Percentiles rank a stretch among this genome's conserved stretches.
Conservation (phyloP, 2,797 vertebrate genomes). For the Setipinna tenuifilis region DNA sequence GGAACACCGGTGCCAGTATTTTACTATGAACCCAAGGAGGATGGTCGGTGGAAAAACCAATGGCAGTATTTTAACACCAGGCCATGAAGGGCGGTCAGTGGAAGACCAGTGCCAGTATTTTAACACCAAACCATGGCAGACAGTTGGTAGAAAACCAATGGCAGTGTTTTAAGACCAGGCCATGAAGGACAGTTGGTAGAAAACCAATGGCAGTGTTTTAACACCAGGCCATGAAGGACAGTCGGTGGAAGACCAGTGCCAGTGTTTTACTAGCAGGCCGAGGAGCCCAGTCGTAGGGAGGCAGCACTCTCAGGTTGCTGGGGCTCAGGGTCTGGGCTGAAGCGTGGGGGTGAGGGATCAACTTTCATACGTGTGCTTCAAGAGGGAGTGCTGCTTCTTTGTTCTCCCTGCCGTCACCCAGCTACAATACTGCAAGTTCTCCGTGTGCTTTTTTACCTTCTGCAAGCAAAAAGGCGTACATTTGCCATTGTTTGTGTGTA, state of each 20-base stretch:
- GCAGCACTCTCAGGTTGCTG: constrained; percentile 65
- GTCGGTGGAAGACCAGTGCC: constrained; percentile 54
- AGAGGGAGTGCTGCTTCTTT: constrained; percentile 69
- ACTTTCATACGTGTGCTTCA: constrained; percentile 71
- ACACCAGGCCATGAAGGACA: constrained; percentile 64
- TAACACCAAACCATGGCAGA: too few species aligned
- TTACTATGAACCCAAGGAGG: too few species aligned
- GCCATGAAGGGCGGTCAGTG: too few species aligned
- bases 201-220: constrained; percentile 67
- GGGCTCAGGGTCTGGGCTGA: constrained; percentile 68
- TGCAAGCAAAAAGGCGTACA: not conserved
- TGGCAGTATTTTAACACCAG: too few species aligned
- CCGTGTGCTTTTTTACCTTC: not conserved
- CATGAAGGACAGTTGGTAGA: constrained; percentile 31
- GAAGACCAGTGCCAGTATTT: too few species aligned
- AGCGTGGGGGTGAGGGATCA: constrained; percentile 61
- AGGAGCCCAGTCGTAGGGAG: constrained; percentile 51
- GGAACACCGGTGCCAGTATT: too few species aligned
- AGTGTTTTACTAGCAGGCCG: constrained; percentile 72
- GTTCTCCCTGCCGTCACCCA: constrained; percentile 52
- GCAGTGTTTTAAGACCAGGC: constrained; percentile 60
- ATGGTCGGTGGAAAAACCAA: too few species aligned
- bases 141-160: too few species aligned
- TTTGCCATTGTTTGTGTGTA: not conserved
- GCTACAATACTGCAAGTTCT: not conserved